A percentile compares a stretch with the other conserved stretches of the same genome.
These are phyloP conservation scores for Aviceda subcristata DNA, from an alignment of 2,113 vertebrate species.

Conservation along the genomic window DNA sequence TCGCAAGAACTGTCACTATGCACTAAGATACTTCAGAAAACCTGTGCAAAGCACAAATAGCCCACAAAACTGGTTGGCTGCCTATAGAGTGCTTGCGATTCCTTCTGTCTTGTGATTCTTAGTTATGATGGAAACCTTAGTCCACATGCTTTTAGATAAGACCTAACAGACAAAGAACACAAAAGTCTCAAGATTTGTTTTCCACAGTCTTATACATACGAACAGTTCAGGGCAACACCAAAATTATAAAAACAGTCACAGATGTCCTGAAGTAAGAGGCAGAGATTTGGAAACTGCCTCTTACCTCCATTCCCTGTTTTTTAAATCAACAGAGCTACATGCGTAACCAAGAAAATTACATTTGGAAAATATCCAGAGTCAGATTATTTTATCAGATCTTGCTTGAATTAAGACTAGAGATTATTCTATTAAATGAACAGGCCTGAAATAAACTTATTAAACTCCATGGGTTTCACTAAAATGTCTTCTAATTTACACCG, in stretches of 20 bases:
- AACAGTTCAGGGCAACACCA: not conserved
- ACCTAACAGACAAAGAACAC: not conserved
- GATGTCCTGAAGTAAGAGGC: not conserved
- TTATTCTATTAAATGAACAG: not conserved
- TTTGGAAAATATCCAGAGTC: constrained; percentile 17
- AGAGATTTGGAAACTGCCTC: constrained; percentile 1
- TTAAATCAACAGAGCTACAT: not conserved
- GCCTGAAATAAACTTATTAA: not conserved
- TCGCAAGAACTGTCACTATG: not conserved
- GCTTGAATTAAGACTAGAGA: not conserved
- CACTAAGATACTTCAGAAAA: not conserved
- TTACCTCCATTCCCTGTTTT: not conserved
- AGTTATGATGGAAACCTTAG: not conserved
- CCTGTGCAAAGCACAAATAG: not conserved
- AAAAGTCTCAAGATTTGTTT: not conserved
- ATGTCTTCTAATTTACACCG: not conserved
- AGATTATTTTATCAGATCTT: constrained; percentile 24
- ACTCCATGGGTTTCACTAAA: not conserved
- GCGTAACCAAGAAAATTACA: not conserved
- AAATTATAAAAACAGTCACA: not conserved
- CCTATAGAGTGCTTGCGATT: not conserved
- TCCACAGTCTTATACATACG: not conserved
- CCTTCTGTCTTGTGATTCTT: not conserved
- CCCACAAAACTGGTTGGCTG: not conserved
- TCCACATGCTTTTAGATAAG: not conserved